Evolutionary conservation across 1,140 invertebrate genomes (phyloP).

Genomic region (Orchesella cincta): DNA sequence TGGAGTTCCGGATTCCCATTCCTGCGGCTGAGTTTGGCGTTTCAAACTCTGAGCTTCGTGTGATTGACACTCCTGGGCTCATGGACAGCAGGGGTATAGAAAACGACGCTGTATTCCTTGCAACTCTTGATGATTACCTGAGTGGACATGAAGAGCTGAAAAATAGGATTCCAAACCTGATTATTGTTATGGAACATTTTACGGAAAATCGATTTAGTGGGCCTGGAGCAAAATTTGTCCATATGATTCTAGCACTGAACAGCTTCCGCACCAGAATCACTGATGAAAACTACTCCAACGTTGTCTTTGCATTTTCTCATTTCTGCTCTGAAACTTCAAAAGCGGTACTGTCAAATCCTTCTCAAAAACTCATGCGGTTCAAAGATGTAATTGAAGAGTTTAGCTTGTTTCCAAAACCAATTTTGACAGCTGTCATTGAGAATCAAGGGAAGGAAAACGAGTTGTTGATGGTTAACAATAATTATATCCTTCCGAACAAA

Average conservation of each 20-base stretch:
- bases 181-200: conserved; percentile 35
- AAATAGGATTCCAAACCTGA: conserved; percentile 31
- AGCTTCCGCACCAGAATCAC: conserved; percentile 20
- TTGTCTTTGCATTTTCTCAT: conserved; percentile 40
- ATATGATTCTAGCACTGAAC: conserved; percentile 33
- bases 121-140: conserved; percentile 33
- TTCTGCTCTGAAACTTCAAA: conserved; percentile 11
- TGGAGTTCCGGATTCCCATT: conserved; percentile 31
- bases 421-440: conserved; percentile 14
- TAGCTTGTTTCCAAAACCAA: conserved; percentile 35
- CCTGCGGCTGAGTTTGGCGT: conserved; percentile 32
- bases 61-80: conserved; percentile 40
- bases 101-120: conserved; percentile 36
- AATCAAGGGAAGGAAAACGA: conserved; percentile 11
- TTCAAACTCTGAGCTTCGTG: conserved; percentile 27
- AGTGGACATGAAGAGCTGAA: conserved; percentile 31
- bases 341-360: not conserved
- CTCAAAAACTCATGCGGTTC: not conserved
- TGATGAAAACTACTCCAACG: conserved; percentile 36
- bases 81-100: conserved; percentile 36
- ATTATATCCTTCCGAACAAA: conserved; percentile 34
- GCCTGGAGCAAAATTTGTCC: conserved; percentile 26
- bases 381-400: conserved; percentile 27
- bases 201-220: conserved; percentile 31
- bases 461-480: conserved; percentile 15